Evolutionary conservation across 2,888 invertebrate species (phyloP).

Genomic region (Abscondita cerata): DNA sequence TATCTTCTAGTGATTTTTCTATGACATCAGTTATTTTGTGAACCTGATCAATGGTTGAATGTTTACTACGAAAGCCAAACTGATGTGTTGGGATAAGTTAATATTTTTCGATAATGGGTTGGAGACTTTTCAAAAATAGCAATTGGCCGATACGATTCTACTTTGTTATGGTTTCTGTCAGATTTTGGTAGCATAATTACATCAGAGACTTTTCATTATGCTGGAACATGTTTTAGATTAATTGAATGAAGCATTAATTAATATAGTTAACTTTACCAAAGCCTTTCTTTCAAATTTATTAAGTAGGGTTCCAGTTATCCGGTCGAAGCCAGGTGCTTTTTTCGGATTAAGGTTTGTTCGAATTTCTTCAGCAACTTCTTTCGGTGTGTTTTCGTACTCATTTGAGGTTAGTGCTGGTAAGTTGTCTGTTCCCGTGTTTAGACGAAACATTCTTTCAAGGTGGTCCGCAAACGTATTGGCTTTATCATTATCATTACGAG

Average conservation of each 20-base stretch:
- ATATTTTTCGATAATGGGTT: neutral
- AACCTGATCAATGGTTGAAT: neutral
- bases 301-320: neutral
- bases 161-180: neutral
- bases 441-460: slow-evolving; percentile 4
- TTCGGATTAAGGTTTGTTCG: slow-evolving; percentile 6
- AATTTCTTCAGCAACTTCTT: slow-evolving; percentile 15
- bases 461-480: slow-evolving; percentile 10
- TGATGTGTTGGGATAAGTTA: neutral
- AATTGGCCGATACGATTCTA: too few relatives aligned
- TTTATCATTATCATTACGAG: slow-evolving; percentile 4
- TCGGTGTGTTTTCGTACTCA: neutral
- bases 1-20: neutral
- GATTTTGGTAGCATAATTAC: too few relatives aligned
- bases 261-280: slow-evolving; percentile 1
- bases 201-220: neutral
- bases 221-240: neutral
- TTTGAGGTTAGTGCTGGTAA: slow-evolving; percentile 1
- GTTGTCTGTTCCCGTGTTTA: neutral
- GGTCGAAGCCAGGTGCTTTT: too few relatives aligned
- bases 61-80: slow-evolving; percentile 3
- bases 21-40: neutral
- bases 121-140: too few relatives aligned
- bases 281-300: slow-evolving; percentile 8
- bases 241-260: slow-evolving; percentile 1